Evolutionary conservation across 2,797 vertebrate genomes (phyloP).

Genomic region (Holocentrus rufus): DNA sequence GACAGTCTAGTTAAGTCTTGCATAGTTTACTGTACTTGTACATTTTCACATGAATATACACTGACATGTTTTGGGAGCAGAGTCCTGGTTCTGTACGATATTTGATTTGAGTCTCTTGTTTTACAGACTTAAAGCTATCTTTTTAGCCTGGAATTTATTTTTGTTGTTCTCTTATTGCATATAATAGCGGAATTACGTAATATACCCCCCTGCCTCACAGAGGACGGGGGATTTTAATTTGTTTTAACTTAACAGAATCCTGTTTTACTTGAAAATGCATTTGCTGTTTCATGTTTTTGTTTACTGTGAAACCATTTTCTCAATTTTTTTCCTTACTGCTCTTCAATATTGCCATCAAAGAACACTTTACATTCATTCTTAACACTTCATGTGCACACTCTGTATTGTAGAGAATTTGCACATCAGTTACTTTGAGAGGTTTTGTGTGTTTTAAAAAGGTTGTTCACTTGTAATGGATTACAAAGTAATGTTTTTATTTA

Average conservation of each 20-base stretch:
- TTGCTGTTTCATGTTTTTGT: constrained; percentile 62
- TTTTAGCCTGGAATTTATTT: constrained; percentile 51
- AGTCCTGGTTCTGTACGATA: constrained; percentile 55
- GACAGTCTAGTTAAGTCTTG: constrained; percentile 57
- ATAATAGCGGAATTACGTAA: constrained; percentile 55
- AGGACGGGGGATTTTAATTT: constrained; percentile 51
- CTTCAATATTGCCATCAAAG: constrained; percentile 58
- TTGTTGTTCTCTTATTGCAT: constrained; percentile 45
- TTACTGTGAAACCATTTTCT: constrained; percentile 71
- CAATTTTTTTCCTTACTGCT: constrained; percentile 31
- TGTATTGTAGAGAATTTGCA: constrained; percentile 61
- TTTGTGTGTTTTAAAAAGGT: constrained; percentile 51
- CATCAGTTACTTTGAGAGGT: constrained; percentile 54
- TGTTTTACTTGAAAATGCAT: constrained; percentile 85
- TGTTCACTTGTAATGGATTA: constrained; percentile 62
- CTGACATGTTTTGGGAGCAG: constrained; percentile 58
- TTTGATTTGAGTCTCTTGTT: constrained; percentile 56
- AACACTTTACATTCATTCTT: constrained; percentile 29
- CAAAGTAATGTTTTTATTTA: constrained; percentile 70
- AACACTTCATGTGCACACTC: constrained; percentile 47
- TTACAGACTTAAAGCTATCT: constrained; percentile 55
- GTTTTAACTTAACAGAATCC: constrained; percentile 78
- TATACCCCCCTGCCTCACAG: constrained; percentile 30
- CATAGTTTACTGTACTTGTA: constrained; percentile 73
- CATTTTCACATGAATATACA: constrained; percentile 72